Evolutionary conservation across 2,888 invertebrate genomes (phyloP).

Genomic region (Drosophila macrospina): DNA sequence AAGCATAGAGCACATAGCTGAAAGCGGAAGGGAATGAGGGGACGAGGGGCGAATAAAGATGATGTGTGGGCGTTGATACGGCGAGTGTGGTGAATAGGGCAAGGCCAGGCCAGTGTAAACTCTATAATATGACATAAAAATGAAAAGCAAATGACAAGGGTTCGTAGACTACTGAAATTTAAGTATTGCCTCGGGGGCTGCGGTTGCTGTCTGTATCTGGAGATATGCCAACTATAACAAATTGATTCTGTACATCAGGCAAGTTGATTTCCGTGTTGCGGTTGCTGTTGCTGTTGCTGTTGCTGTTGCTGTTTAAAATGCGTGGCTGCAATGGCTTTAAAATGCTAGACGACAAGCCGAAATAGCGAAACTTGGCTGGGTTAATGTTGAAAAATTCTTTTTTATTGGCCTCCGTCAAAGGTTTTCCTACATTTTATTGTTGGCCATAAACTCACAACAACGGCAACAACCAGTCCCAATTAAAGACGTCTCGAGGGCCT

Average conservation of each 20-base stretch:
- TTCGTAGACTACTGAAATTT: constrained; percentile 39
- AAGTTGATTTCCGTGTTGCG: constrained; percentile 57
- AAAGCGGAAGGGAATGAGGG: too few species aligned
- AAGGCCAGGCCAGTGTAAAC: constrained; percentile 54
- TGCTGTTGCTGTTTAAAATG: constrained; percentile 51
- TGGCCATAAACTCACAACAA: constrained; percentile 64
- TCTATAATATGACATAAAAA: constrained; percentile 82
- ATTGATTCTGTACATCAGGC: constrained; percentile 66
- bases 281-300: constrained; percentile 13
- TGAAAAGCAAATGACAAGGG: constrained; percentile 80
- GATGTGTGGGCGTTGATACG: constrained; percentile 39
- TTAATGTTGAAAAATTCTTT: constrained; percentile 64
- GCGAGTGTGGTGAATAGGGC: constrained; percentile 6
- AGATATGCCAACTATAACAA: constrained; percentile 81
- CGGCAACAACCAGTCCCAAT: constrained; percentile 66
- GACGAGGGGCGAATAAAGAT: constrained; percentile 4
- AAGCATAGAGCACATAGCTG: not conserved
- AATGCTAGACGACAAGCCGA: constrained; percentile 19
- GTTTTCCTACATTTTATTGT: constrained; percentile 62
- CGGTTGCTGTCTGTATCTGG: constrained; percentile 61
- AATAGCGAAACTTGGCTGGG: constrained; percentile 18
- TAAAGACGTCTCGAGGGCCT: constrained; percentile 77
- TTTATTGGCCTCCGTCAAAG: constrained; percentile 63
- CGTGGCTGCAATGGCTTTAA: constrained; percentile 65
- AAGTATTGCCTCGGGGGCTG: constrained; percentile 50